A percentile compares a stretch with the other conserved stretches of the same genome.
Evolutionary conservation across 2,888 invertebrate species (phyloP).

Genomic region (Lithophane semibrunnea): DNA sequence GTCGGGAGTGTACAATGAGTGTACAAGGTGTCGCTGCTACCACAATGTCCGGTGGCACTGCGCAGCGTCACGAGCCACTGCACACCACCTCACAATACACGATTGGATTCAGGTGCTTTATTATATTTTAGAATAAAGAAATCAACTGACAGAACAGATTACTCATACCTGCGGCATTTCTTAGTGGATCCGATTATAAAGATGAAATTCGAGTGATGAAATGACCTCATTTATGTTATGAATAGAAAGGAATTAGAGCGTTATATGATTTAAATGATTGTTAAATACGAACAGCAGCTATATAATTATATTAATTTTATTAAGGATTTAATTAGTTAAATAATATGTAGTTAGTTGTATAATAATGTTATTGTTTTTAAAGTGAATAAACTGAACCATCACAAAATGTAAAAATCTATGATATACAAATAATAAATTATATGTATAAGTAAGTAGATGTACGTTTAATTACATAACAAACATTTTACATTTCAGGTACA

Average conservation of each 20-base stretch:
- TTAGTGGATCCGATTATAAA: slow-evolving; percentile 35
- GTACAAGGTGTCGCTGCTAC: slow-evolving; percentile 76
- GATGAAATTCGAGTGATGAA: slow-evolving; percentile 48
- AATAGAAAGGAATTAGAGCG: slow-evolving; percentile 51
- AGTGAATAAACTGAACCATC: too few relatives aligned
- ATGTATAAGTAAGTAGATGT: slow-evolving; percentile 29
- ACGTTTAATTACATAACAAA: slow-evolving; percentile 31
- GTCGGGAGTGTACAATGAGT: slow-evolving; percentile 67
- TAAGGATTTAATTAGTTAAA: too few relatives aligned
- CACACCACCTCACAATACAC: slow-evolving; percentile 76
- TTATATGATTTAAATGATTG: slow-evolving; percentile 53
- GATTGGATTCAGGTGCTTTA: slow-evolving; percentile 70
- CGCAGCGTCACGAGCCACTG: slow-evolving; percentile 79
- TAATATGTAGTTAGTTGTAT: too few relatives aligned
- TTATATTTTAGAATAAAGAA: slow-evolving; percentile 67
- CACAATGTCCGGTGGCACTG: slow-evolving; percentile 81
- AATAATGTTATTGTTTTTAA: too few relatives aligned
- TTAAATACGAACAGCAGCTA: slow-evolving; percentile 34
- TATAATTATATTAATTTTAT: too few relatives aligned
- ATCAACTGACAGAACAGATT: slow-evolving; percentile 58
- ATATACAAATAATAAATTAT: too few relatives aligned
- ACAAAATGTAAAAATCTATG: too few relatives aligned
- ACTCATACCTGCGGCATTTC: slow-evolving; percentile 49
- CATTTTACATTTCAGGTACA: slow-evolving; percentile 32
- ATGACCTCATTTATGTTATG: slow-evolving; percentile 42